Evolutionary conservation across 2,797 vertebrate species (phyloP).

Genomic region (Sebastes diaconus): DNA sequence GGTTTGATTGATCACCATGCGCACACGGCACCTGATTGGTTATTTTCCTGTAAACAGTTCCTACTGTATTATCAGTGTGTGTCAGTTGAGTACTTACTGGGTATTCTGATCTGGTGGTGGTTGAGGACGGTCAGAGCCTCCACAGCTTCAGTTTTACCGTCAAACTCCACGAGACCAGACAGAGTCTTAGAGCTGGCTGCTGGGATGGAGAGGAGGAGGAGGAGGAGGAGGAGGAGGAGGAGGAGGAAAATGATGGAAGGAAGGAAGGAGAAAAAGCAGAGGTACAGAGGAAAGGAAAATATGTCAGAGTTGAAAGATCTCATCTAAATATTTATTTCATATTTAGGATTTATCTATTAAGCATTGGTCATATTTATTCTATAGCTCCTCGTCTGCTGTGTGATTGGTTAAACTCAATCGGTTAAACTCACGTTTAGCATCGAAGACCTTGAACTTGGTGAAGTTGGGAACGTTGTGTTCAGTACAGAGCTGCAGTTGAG

Average conservation of each 20-base stretch:
- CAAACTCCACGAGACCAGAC: constrained; percentile 93
- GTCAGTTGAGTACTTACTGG: constrained; percentile 80
- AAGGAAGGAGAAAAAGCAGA: neutral
- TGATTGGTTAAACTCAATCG: constrained; percentile 78
- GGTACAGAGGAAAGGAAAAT: neutral
- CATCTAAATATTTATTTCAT: neutral
- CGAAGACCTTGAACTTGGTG: constrained; percentile 94
- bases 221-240: neutral
- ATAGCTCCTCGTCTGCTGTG: neutral
- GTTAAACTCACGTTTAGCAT: constrained; percentile 92
- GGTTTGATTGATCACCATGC: neutral
- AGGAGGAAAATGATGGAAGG: no score
- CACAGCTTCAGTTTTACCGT: constrained; percentile 91
- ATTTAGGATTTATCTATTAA: neutral
- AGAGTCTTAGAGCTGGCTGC: constrained; percentile 92
- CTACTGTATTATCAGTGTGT: no score
- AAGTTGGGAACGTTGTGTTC: constrained; percentile 91
- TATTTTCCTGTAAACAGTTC: neutral
- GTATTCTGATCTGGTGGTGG: constrained; percentile 95
- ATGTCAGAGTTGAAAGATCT: neutral
- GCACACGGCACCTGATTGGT: neutral
- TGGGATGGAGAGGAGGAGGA: neutral
- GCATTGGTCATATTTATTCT: neutral
- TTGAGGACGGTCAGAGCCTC: constrained; percentile 94
- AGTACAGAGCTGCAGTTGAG: constrained; percentile 86